Percentiles rank a stretch among this genome's conserved stretches.
These are phyloP conservation scores for Acridotheres tristis DNA, from an alignment of 2,797 vertebrate genomes.

Conservation along the genomic window DNA sequence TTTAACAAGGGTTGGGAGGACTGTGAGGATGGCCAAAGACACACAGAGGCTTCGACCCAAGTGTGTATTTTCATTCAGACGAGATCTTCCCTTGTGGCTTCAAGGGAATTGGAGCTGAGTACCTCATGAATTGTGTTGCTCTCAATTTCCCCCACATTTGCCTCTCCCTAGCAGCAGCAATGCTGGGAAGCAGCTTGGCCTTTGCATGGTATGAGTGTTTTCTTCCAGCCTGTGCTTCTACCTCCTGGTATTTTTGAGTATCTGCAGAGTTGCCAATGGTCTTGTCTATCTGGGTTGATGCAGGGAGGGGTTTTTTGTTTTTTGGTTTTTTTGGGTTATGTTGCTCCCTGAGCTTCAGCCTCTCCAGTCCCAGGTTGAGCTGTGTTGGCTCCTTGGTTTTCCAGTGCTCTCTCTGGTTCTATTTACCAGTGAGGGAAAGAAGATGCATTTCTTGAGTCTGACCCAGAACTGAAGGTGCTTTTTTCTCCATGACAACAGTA, in stretches of 20 bases:
- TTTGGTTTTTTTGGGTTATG: background rate
- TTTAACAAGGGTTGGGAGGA: background rate
- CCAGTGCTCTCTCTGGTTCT: background rate
- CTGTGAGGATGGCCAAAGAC: background rate
- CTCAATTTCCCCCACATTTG: background rate
- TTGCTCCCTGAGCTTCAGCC: background rate
- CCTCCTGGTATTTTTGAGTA: background rate
- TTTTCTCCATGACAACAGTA: conserved; percentile 27
- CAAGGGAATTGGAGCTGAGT: background rate
- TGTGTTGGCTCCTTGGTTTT: background rate
- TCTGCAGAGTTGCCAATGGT: background rate
- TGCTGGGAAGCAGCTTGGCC: background rate
- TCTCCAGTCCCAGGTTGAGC: background rate
- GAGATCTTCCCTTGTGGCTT: background rate
- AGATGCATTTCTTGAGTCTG: background rate
- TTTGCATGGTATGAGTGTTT: background rate
- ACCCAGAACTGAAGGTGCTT: background rate
- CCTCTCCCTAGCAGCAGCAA: background rate
- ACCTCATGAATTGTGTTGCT: background rate
- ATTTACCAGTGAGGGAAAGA: background rate
- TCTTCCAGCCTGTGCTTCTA: background rate
- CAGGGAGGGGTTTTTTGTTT: background rate
- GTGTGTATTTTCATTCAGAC: background rate
- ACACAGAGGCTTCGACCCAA: background rate
- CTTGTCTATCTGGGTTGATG: background rate